Evolutionary conservation across 2,888 invertebrate species (phyloP).

Genomic region (Meganola albula): DNA sequence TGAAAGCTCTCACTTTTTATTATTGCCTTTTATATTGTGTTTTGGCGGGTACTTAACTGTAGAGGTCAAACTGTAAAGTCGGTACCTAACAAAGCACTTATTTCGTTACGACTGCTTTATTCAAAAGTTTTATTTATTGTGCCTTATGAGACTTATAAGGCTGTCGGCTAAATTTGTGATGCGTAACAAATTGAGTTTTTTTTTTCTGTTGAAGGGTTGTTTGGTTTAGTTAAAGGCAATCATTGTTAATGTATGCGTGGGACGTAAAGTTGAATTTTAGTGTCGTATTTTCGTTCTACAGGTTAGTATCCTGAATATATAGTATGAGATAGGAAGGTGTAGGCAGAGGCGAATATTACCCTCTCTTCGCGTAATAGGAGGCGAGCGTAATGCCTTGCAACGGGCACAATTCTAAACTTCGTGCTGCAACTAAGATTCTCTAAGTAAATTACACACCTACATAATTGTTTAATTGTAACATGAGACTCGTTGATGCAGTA

Average conservation of each 20-base stretch:
- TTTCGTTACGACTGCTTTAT: slow-evolving; percentile 27
- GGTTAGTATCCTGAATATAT: too few species aligned
- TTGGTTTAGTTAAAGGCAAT: slow-evolving; percentile 26
- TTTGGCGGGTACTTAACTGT: slow-evolving; percentile 45
- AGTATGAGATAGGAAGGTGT: too few species aligned
- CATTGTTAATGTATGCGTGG: slow-evolving; percentile 38
- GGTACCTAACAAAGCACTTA: slow-evolving; percentile 43
- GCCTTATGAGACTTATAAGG: slow-evolving; percentile 15
- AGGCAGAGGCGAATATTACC: too few species aligned
- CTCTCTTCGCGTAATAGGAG: too few species aligned
- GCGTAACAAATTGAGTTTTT: slow-evolving; percentile 38
- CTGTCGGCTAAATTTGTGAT: slow-evolving; percentile 26
- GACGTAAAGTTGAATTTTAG: slow-evolving; percentile 30
- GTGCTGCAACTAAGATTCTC: too few species aligned
- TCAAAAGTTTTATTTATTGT: slow-evolving; percentile 33
- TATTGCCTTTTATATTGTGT: slow-evolving; percentile 59
- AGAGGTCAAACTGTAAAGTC: slow-evolving; percentile 43
- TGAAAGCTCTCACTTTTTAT: slow-evolving; percentile 67
- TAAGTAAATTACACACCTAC: too few species aligned
- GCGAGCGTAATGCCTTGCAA: too few species aligned
- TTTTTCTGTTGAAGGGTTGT: slow-evolving; percentile 21
- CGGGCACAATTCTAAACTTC: too few species aligned
- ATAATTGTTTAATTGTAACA: too few species aligned
- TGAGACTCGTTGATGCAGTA: too few species aligned
- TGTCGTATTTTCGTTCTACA: too few species aligned